Conservation (phyloP, 64 coral and sea anemone genomes). For the Dendronephthya gigantea region DNA sequence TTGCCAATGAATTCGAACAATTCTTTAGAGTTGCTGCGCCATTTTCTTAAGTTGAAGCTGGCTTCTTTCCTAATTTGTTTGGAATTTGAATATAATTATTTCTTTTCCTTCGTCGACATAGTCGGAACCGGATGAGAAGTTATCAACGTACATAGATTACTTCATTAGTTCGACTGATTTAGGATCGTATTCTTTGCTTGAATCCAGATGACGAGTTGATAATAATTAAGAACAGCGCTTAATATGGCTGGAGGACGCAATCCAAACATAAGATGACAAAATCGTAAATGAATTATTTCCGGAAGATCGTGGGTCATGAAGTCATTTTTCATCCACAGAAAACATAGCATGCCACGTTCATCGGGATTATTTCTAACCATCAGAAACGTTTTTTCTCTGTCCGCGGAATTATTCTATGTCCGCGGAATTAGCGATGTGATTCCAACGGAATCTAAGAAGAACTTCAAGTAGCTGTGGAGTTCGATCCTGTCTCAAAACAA, state of each 20-base stretch:
- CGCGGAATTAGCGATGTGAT: neutral
- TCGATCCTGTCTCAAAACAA: neutral
- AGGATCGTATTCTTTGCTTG: neutral
- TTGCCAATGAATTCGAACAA: neutral
- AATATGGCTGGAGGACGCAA: neutral
- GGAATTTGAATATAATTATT: neutral
- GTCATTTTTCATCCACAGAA: neutral
- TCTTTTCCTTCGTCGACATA: neutral
- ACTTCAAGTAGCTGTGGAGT: neutral
- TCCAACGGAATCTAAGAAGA: neutral
- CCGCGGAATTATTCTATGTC: neutral
- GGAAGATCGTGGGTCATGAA: neutral
- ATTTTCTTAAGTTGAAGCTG: slow-evolving; percentile 7
- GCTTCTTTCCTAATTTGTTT: neutral
- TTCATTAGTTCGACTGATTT: neutral
- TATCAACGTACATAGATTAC: slow-evolving; percentile 4
- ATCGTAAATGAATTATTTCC: neutral
- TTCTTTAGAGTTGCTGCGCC: neutral
- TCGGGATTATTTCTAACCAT: neutral
- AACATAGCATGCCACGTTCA: neutral
- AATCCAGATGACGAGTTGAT: neutral
- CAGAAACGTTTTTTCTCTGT: neutral
- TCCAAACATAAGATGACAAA: neutral
- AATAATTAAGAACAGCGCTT: neutral
- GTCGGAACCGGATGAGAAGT: neutral